Evolutionary conservation across 2,888 invertebrate species (phyloP).

Genomic region (Drosophila fulvimacula): DNA sequence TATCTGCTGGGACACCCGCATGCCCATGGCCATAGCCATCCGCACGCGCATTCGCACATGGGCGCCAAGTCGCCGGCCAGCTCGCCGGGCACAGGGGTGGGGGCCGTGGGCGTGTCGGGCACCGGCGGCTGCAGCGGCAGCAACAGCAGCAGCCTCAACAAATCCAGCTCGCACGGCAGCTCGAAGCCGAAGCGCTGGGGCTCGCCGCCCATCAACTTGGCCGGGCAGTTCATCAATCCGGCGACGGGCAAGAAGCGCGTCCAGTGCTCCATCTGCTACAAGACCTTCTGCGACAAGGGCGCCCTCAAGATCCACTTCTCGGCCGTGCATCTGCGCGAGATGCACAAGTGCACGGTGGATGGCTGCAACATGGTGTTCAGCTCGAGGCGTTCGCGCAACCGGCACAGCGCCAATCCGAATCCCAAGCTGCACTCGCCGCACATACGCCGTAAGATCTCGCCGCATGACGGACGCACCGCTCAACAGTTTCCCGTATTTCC

Average conservation of each 20-base stretch:
- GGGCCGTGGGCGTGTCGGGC: neutral
- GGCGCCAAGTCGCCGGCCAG: slow-evolving; percentile 73
- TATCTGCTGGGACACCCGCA: slow-evolving; percentile 83
- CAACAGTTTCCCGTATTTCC: slow-evolving; percentile 89
- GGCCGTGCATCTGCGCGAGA: slow-evolving; percentile 98
- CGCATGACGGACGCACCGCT: slow-evolving; percentile 95
- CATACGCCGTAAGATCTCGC: slow-evolving; percentile 95
- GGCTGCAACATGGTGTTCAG: slow-evolving; percentile 99
- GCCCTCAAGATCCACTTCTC: slow-evolving; percentile 99
- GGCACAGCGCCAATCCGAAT: slow-evolving; percentile 99
- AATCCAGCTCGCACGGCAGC: slow-evolving; percentile 16
- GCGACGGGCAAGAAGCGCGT: slow-evolving; percentile 98
- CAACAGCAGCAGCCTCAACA: slow-evolving; percentile 12
- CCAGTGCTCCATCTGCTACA: slow-evolving; percentile 98
- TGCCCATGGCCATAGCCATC: slow-evolving; percentile 47
- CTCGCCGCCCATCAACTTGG: slow-evolving; percentile 92
- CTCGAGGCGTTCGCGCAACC: slow-evolving; percentile 96
- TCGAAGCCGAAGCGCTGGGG: slow-evolving; percentile 88
- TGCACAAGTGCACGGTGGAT: slow-evolving; percentile 99
- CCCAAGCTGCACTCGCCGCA: slow-evolving; percentile 99
- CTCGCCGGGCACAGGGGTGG: slow-evolving; percentile 67
- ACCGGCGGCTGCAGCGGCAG: neutral
- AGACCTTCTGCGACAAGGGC: slow-evolving; percentile 99
- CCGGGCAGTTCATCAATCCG: slow-evolving; percentile 96
- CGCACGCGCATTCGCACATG: slow-evolving; percentile 42